phyloP scores from a whole-genome alignment of 2,113 vertebrate species.

The Onychostruthus taczanowskii region DNA sequence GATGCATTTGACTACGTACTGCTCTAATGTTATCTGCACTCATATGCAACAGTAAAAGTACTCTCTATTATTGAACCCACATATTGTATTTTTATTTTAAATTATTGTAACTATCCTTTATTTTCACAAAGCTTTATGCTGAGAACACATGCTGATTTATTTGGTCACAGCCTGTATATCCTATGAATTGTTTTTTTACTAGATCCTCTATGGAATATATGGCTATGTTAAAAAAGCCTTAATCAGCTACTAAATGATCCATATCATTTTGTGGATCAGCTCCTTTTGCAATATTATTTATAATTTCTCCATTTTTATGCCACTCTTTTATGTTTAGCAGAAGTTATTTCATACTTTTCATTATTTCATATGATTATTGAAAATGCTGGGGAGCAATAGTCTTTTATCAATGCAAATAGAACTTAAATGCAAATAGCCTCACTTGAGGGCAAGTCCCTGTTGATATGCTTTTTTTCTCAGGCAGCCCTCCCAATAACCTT shows the following conservation, averaged over 20 bases:
- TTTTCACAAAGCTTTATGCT: neutral
- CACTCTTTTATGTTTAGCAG: neutral
- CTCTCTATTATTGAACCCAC: neutral
- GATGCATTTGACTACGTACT: fast-evolving
- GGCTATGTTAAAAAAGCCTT: neutral
- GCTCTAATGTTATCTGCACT: neutral
- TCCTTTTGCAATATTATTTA: neutral
- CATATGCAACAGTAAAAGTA: neutral
- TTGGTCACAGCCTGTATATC: neutral
- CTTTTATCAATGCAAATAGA: neutral
- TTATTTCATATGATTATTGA: neutral
- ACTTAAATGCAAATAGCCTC: neutral
- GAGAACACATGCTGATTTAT: neutral
- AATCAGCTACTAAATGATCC: neutral
- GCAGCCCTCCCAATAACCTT: neutral
- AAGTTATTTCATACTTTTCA: neutral
- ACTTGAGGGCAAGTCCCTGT: neutral
- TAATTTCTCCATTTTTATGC: neutral
- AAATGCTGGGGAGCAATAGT: neutral
- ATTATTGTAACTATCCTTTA: neutral
- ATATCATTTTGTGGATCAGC: neutral
- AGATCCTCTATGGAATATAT: neutral
- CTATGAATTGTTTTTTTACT: neutral
- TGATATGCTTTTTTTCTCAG: neutral
- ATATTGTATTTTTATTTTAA: neutral